Evolutionary conservation across 2,797 vertebrate species (phyloP).

Genomic region (Paedocypris micromegethes): DNA sequence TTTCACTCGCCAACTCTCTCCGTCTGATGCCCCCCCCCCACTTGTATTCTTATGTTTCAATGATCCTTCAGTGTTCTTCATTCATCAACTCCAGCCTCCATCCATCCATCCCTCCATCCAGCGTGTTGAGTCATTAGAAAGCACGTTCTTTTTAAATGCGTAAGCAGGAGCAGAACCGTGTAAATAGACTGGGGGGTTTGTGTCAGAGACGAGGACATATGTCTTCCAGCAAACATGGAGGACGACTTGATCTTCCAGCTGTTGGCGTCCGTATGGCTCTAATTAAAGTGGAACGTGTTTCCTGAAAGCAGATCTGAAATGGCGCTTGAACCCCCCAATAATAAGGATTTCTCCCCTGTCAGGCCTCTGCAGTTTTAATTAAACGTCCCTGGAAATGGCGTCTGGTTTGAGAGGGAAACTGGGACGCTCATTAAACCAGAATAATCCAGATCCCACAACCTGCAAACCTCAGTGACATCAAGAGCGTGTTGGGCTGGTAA

Average conservation of each 20-base stretch:
- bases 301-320: conserved; percentile 70
- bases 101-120: no score
- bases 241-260: conserved; percentile 71
- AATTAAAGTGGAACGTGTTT: conserved; percentile 72
- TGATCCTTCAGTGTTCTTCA: no score
- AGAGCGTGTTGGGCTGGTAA: neutral
- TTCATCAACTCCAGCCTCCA: no score
- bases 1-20: no score
- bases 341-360: conserved; percentile 65
- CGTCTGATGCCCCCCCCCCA: no score
- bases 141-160: neutral
- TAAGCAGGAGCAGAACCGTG: neutral
- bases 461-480: conserved; percentile 48
- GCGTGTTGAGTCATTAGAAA: no score
- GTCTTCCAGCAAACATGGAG: conserved; percentile 61
- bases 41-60: no score
- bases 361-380: conserved; percentile 72
- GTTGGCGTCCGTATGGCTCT: conserved; percentile 68
- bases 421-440: conserved; percentile 66
- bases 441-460: conserved; percentile 53
- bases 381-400: conserved; percentile 68
- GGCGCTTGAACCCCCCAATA: conserved; percentile 68
- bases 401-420: conserved; percentile 61
- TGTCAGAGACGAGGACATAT: conserved; percentile 65
- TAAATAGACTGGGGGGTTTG: conserved; percentile 25